phyloP scores from a whole-genome alignment of 1,140 invertebrate genomes.

The Delia radicum region DNA sequence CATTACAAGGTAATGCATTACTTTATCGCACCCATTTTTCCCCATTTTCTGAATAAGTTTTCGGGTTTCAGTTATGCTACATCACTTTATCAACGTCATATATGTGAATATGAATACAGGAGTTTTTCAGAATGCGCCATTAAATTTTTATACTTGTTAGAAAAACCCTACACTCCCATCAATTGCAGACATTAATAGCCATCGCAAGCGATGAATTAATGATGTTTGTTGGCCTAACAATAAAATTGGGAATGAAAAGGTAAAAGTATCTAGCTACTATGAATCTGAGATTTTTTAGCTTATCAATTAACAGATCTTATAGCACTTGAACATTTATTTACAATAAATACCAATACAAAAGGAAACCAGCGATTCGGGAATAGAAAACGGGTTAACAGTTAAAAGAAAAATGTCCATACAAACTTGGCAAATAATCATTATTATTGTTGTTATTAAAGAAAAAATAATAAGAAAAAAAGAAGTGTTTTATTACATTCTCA shows the following conservation, averaged over 20 bases:
- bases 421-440: constrained; percentile 1
- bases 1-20: too few relatives aligned
- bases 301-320: neutral
- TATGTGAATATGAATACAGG: too few relatives aligned
- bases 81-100: too few relatives aligned
- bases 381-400: neutral
- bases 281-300: neutral
- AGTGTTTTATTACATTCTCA: neutral
- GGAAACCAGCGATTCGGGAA: neutral
- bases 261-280: neutral
- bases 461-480: neutral
- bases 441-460: neutral
- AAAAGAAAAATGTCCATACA: neutral
- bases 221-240: neutral
- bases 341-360: neutral
- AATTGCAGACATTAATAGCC: neutral
- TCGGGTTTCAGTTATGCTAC: too few relatives aligned
- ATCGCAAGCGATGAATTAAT: neutral
- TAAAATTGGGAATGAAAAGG: neutral
- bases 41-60: too few relatives aligned
- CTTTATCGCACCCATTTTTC: too few relatives aligned
- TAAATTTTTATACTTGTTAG: too few relatives aligned
- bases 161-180: neutral
- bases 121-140: too few relatives aligned
- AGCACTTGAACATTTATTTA: neutral